Conservation (phyloP, 2,888 invertebrate genomes). For the Drosophila emarginata region DNA sequence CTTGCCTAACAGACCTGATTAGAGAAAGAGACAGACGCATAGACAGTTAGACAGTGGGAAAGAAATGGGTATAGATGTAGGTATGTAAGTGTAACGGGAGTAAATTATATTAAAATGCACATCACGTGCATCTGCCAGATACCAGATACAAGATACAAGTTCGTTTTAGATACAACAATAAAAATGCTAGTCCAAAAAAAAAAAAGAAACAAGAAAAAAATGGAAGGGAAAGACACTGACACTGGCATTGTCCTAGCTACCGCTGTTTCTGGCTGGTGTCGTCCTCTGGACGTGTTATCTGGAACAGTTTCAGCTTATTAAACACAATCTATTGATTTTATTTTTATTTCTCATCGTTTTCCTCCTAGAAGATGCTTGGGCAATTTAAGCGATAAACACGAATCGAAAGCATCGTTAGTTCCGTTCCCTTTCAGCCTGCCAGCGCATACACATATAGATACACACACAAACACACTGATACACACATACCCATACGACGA, state of each 20-base stretch:
- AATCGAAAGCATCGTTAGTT: slow-evolving; percentile 44
- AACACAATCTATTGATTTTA: slow-evolving; percentile 62
- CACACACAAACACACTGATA: neutral
- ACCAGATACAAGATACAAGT: slow-evolving; percentile 17
- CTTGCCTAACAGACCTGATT: slow-evolving; percentile 38
- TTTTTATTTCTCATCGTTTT: slow-evolving; percentile 3
- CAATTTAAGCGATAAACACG: slow-evolving; percentile 64
- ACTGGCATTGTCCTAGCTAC: neutral
- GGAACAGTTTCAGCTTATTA: slow-evolving; percentile 64
- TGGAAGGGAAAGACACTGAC: neutral
- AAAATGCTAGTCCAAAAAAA: neutral
- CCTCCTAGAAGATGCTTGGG: slow-evolving; percentile 48
- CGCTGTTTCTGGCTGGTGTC: slow-evolving; percentile 2
- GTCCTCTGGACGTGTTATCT: slow-evolving; percentile 49
- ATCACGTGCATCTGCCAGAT: slow-evolving; percentile 48
- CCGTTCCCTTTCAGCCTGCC: slow-evolving; percentile 29
- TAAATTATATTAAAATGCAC: slow-evolving; percentile 55
- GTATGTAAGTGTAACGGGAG: slow-evolving; percentile 22
- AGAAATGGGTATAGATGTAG: neutral
- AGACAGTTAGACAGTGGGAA: neutral
- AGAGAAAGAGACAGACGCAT: slow-evolving; percentile 23
- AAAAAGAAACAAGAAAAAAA: too few species aligned
- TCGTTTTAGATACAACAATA: slow-evolving; percentile 11
- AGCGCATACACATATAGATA: slow-evolving; percentile 33
- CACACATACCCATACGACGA: neutral